These are phyloP conservation scores for Ptilorrhoa leucosticta DNA, from an alignment of 2,113 vertebrate genomes.

Conservation along the genomic window DNA sequence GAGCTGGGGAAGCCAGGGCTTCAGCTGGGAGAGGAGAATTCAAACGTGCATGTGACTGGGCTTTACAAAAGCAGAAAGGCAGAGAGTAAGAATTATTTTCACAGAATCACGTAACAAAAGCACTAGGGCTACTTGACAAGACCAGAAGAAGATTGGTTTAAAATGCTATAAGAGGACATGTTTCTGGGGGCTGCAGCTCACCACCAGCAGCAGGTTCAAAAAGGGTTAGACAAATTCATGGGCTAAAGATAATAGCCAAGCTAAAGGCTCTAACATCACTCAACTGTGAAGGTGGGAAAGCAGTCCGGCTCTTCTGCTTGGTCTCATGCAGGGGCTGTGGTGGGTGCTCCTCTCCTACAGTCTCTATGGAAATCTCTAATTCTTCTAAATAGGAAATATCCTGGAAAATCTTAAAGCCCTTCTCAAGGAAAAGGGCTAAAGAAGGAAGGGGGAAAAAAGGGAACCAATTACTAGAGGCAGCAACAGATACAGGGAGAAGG, in stretches of 20 bases:
- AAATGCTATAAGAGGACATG: background rate
- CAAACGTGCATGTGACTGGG: rapidly evolving
- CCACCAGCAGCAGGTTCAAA: background rate
- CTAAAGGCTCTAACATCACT: background rate
- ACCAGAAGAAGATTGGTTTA: background rate
- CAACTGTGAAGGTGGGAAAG: background rate
- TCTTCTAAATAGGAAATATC: background rate
- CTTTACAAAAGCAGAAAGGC: background rate
- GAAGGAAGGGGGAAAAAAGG: too few species aligned
- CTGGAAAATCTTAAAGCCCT: background rate
- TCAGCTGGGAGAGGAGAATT: background rate
- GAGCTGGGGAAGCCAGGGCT: background rate
- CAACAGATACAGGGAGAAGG: background rate
- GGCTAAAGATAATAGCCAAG: background rate
- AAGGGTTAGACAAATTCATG: background rate
- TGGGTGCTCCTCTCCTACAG: background rate
- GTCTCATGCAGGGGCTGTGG: background rate
- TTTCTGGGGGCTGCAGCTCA: background rate
- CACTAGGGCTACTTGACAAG: background rate
- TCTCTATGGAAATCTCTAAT: background rate
- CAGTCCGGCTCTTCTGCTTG: background rate
- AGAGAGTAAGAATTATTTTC: background rate
- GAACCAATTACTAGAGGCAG: background rate
- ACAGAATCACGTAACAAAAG: background rate
- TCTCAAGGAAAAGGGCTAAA: background rate